Evolutionary conservation across 2,888 invertebrate species (phyloP).

Genomic region (Aphidoletes aphidimyza): DNA sequence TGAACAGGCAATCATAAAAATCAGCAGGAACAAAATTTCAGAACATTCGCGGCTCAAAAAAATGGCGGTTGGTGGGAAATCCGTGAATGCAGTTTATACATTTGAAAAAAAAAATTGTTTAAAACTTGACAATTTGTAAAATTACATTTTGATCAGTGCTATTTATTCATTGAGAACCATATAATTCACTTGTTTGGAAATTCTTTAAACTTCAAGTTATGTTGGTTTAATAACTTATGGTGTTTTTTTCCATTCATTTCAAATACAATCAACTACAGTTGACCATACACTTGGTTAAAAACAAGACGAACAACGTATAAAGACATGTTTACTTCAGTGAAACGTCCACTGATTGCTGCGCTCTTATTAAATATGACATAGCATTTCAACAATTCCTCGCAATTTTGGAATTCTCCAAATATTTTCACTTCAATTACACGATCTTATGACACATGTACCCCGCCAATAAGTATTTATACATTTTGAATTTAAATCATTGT

Average conservation of each 20-base stretch:
- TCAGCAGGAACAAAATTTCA: neutral
- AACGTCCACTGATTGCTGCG: neutral
- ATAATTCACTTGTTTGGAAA: too few species aligned
- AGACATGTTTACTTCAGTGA: neutral
- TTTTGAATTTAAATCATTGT: too few species aligned
- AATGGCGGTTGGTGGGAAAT: too few species aligned
- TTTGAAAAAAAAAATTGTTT: too few species aligned
- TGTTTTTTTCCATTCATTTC: neutral
- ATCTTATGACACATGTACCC: neutral
- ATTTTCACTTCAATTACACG: neutral
- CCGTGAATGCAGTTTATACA: too few species aligned
- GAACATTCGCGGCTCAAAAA: neutral
- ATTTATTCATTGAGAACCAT: too few species aligned
- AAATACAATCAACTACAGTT: neutral
- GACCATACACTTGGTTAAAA: neutral
- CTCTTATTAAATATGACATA: conserved; percentile 51
- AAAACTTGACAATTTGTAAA: too few species aligned
- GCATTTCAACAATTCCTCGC: conserved; percentile 26
- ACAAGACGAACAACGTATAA: too few species aligned
- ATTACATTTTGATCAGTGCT: too few species aligned
- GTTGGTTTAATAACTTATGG: neutral
- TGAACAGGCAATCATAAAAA: neutral
- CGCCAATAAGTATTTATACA: too few species aligned
- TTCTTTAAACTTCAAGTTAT: neutral
- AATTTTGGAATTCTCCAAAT: conserved; percentile 54